Conservation (phyloP, 1,140 invertebrate species). For the Euglossa dilemma region DNA sequence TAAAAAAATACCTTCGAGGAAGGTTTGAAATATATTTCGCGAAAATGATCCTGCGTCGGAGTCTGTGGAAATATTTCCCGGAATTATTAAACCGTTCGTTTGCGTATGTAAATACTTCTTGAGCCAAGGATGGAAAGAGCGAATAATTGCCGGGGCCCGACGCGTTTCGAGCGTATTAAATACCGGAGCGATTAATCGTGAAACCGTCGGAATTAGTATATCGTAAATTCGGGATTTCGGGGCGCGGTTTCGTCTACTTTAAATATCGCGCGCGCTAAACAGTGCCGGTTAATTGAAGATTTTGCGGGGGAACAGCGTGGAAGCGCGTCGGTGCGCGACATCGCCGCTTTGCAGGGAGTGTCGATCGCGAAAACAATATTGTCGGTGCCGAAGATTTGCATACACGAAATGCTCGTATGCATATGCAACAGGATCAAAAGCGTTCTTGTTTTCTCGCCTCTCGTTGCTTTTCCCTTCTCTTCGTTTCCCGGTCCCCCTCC, state of each 20-base stretch:
- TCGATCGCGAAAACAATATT: conserved; percentile 69
- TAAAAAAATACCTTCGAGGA: too few species aligned
- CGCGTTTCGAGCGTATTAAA: too few species aligned
- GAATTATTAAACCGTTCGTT: too few species aligned
- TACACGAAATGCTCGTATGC: conserved; percentile 64
- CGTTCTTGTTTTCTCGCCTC: conserved; percentile 57
- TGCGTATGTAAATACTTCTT: too few species aligned
- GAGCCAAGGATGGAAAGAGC: too few species aligned
- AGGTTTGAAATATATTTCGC: too few species aligned
- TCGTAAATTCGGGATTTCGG: not conserved
- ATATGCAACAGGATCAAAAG: conserved; percentile 61
- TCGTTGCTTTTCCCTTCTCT: conserved; percentile 19
- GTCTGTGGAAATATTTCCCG: too few species aligned
- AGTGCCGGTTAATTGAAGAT: not conserved
- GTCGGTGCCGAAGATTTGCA: conserved; percentile 53
- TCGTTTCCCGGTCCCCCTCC: not conserved
- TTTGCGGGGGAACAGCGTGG: not conserved
- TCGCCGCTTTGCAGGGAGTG: conserved; percentile 39
- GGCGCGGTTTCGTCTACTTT: not conserved
- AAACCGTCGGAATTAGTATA: not conserved
- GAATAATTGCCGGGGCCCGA: too few species aligned
- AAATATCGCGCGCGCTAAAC: not conserved
- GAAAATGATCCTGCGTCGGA: too few species aligned
- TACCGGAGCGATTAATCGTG: too few species aligned
- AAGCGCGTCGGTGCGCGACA: not conserved